Conservation (phyloP, 2,113 vertebrate species). For the Xerus inauris region DNA sequence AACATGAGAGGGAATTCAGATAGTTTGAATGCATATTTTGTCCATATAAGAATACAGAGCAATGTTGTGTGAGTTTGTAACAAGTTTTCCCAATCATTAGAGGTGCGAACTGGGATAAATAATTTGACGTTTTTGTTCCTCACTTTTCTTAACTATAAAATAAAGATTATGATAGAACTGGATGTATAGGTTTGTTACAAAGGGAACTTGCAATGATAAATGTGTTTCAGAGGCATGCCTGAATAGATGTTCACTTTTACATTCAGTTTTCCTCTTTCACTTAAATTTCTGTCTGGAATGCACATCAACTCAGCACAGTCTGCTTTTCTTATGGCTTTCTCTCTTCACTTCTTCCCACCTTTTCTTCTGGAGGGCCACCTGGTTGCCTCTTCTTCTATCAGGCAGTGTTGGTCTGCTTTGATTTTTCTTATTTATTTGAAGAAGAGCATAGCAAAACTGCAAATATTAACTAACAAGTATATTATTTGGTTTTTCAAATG, state of each 20-base stretch:
- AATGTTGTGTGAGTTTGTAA: not conserved
- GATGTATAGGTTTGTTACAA: not conserved
- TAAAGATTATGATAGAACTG: not conserved
- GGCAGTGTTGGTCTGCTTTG: rapidly evolving
- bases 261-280: not conserved
- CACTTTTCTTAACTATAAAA: not conserved
- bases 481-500: not conserved
- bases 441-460: not conserved
- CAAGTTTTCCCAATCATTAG: not conserved
- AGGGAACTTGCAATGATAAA: not conserved
- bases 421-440: not conserved
- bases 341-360: not conserved
- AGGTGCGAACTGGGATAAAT: not conserved
- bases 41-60: not conserved
- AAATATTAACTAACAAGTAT: not conserved
- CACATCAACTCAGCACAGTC: rapidly evolving
- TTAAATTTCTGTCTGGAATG: not conserved
- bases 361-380: not conserved
- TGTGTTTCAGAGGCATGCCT: not conserved
- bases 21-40: not conserved
- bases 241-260: rapidly evolving
- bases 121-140: not conserved
- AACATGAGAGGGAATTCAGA: not conserved
- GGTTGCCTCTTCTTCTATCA: not conserved
- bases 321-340: not conserved